Evolutionary conservation across 2,797 vertebrate genomes (phyloP).

Genomic region (Melanotaenia boesemani): DNA sequence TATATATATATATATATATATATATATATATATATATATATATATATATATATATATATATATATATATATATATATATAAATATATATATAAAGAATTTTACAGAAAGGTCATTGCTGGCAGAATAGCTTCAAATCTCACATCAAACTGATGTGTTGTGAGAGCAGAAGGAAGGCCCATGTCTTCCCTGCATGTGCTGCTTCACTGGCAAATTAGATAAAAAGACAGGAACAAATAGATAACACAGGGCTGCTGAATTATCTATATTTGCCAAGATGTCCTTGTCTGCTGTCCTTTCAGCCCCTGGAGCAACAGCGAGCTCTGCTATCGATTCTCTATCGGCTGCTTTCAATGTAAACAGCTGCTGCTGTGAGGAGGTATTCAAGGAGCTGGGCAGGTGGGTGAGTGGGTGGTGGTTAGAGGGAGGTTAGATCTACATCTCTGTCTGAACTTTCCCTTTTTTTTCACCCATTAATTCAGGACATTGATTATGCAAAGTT

Average conservation of each 20-base stretch:
- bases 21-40: neutral
- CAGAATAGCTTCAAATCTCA: constrained; percentile 49
- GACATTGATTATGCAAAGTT: constrained; percentile 76
- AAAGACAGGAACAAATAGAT: constrained; percentile 76
- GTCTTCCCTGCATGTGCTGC: constrained; percentile 21
- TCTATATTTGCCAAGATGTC: constrained; percentile 73
- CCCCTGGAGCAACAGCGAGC: constrained; percentile 47
- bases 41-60: neutral
- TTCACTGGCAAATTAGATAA: constrained; percentile 67
- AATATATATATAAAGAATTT: constrained; percentile 10
- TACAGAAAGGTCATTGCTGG: constrained; percentile 61
- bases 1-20: no score
- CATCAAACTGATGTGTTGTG: constrained; percentile 32
- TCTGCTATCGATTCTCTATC: constrained; percentile 74
- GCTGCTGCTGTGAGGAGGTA: constrained; percentile 35
- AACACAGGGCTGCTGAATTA: constrained; percentile 61
- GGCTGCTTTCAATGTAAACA: constrained; percentile 54
- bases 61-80: no score
- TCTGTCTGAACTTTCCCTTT: constrained; percentile 6
- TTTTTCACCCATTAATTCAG: constrained; percentile 18
- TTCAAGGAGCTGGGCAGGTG: constrained; percentile 27
- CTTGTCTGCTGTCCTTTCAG: constrained; percentile 76
- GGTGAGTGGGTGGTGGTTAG: constrained; percentile 25
- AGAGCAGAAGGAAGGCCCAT: constrained; percentile 26
- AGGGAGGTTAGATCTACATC: constrained; percentile 30